Conservation (phyloP, 1,140 invertebrate genomes). For the Drosophila punjabiensis region DNA sequence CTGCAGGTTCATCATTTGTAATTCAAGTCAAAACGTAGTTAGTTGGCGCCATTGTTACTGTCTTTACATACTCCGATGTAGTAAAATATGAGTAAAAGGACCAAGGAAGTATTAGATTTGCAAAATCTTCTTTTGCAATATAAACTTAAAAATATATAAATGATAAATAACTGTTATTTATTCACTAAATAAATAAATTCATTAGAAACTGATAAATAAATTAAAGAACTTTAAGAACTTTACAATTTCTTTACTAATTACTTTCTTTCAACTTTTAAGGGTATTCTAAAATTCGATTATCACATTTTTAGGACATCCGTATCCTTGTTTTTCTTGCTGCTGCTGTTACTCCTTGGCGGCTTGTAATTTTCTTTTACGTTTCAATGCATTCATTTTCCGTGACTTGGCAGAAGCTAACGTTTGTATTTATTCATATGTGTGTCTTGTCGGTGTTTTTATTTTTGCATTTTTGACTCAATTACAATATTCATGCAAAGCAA, state of each 20-base stretch:
- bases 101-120: neutral
- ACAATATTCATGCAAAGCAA: slow-evolving; percentile 69
- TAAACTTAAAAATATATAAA: too few relatives aligned
- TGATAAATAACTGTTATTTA: neutral
- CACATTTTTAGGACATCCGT: too few relatives aligned
- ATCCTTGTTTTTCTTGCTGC: slow-evolving; percentile 25
- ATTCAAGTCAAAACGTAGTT: slow-evolving; percentile 74
- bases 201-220: neutral
- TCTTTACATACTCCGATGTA: neutral
- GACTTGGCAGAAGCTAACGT: slow-evolving; percentile 58
- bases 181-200: neutral
- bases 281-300: neutral
- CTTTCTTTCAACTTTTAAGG: neutral
- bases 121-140: neutral
- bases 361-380: slow-evolving; percentile 83
- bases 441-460: slow-evolving; percentile 15
- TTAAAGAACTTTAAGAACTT: neutral
- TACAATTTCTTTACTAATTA: neutral
- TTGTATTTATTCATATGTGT: slow-evolving; percentile 23
- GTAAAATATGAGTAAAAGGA: neutral
- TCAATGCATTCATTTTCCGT: slow-evolving; percentile 81
- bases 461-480: slow-evolving; percentile 81
- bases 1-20: slow-evolving; percentile 71
- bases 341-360: slow-evolving; percentile 39
- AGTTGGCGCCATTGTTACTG: slow-evolving; percentile 37